These are phyloP conservation scores for Nannoperca australis DNA, from an alignment of 2,797 vertebrate species.

Conservation along the genomic window DNA sequence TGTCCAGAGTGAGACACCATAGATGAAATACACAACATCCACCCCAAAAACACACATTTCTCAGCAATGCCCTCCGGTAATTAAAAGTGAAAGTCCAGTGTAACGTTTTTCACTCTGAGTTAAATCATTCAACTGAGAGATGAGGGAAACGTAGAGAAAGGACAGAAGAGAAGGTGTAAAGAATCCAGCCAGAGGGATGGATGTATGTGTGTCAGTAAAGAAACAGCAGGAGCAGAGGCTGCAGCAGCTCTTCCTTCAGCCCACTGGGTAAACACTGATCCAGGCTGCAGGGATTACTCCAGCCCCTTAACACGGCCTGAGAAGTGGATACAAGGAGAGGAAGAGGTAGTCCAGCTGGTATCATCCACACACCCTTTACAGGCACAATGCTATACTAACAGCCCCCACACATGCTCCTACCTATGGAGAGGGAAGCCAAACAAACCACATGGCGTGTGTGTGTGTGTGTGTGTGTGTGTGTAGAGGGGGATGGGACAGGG, in stretches of 20 bases:
- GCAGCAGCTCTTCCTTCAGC: conserved; percentile 38
- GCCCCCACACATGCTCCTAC: conserved; percentile 58
- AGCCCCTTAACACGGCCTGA: conserved; percentile 54
- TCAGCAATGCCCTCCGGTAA: not conserved
- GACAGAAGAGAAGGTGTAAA: not conserved
- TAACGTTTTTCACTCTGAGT: not conserved
- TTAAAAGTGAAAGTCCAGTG: not conserved
- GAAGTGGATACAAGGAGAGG: conserved; percentile 36
- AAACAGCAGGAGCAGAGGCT: conserved; percentile 34
- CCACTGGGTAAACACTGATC: conserved; percentile 50
- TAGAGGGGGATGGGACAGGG: conserved; percentile 44
- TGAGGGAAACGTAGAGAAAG: not conserved
- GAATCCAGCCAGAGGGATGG: conserved; percentile 8
- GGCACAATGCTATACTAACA: conserved; percentile 48
- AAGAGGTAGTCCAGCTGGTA: conserved; percentile 67
- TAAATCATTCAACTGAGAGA: not conserved
- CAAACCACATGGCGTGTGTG: conserved; percentile 52
- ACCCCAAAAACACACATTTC: not conserved
- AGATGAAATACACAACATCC: not conserved
- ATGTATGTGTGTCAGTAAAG: conserved; percentile 2
- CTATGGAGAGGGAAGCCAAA: conserved; percentile 61
- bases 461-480: conserved; percentile 36
- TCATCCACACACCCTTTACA: conserved; percentile 40
- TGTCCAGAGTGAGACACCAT: no score
- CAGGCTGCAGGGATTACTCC: conserved; percentile 51